Base-by-base conservation (phyloP, 2,888 invertebrate genomes). In the Salpingus planirostris region DNA sequence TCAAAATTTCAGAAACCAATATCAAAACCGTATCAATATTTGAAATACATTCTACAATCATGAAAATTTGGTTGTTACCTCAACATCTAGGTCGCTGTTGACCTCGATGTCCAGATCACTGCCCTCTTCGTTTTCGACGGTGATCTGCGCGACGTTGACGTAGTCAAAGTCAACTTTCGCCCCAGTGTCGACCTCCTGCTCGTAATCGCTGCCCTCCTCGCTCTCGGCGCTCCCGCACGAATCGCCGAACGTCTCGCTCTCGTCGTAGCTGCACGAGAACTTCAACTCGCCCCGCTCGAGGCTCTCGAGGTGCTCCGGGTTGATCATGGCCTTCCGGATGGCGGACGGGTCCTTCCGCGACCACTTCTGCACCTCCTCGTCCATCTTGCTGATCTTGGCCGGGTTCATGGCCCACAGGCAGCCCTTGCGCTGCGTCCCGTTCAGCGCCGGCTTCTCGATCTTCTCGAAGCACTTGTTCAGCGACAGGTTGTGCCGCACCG, bases 381-480 rank as follows among this genome's bases (percentile, higher is more conserved):
- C 93, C 93, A 97, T 93, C 69, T 97, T 97, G 11, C 81, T 77
- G 22, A 91, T 80, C 66, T 95, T 95, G 8, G 84, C 80, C 0
- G 95, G 95, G 68, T 93, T 93, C 78, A 96, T 87, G 6, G 92
- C 92, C 96, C 96, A 96, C 47, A 96, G 70, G 55, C 95, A 96
- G 11, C 87, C 86, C 65, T 85, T 86, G 45, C 88, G 73, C 64
- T 89, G 87, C 52, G 80, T 78, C 14, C 86, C 86, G 61, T 86
- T 88, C 25, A 85, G 81, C 1, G 86, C 83, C 0, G 93, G 93
- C 52, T 93, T 90, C 58, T 96, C 95, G 42, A 96, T 93, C 65
- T 97, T 97, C 58, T 93, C 93, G 65, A 97, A 97, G 68, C 96
- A 96, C 67, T 97, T 96, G 68, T 97, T 97, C 50, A 97, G 66